Evolutionary conservation across 2,888 invertebrate species (phyloP).

Genomic region (Chrysina gloriosa): DNA sequence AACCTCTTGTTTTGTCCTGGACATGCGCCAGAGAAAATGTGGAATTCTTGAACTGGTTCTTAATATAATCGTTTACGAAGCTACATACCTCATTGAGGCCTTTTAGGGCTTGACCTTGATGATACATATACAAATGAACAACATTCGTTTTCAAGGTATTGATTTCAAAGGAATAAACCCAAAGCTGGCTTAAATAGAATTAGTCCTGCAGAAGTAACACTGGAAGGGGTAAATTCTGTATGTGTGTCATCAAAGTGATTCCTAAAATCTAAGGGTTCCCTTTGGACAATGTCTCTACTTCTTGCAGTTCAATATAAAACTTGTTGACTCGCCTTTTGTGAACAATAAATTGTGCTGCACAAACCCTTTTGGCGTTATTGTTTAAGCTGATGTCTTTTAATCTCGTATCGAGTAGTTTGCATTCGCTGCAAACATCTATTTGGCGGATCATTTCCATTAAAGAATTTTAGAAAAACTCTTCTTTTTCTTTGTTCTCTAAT

Average conservation of each 20-base stretch:
- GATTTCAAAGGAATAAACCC: conserved; percentile 46
- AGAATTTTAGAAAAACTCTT: conserved; percentile 42
- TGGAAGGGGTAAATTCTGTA: conserved; percentile 49
- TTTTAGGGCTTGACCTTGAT: conserved; percentile 44
- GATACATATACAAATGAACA: conserved; percentile 42
- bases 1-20: conserved; percentile 41
- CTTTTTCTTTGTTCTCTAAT: conserved; percentile 37
- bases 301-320: conserved; percentile 45
- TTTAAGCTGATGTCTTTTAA: conserved; percentile 38
- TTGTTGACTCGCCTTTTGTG: conserved; percentile 48
- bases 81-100: conserved; percentile 43
- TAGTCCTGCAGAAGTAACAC: conserved; percentile 49
- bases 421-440: conserved; percentile 40
- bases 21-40: conserved; percentile 35
- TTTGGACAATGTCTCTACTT: conserved; percentile 37
- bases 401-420: conserved; percentile 40
- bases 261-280: conserved; percentile 38
- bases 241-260: conserved; percentile 45
- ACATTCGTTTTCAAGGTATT: conserved; percentile 41
- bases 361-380: conserved; percentile 43
- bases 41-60: conserved; percentile 32
- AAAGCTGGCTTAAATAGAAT: conserved; percentile 50
- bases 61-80: conserved; percentile 36
- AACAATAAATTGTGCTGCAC: conserved; percentile 46
- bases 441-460: conserved; percentile 44